These are phyloP conservation scores for Timema podura DNA, from an alignment of 2,888 invertebrate species.

Conservation along the genomic window DNA sequence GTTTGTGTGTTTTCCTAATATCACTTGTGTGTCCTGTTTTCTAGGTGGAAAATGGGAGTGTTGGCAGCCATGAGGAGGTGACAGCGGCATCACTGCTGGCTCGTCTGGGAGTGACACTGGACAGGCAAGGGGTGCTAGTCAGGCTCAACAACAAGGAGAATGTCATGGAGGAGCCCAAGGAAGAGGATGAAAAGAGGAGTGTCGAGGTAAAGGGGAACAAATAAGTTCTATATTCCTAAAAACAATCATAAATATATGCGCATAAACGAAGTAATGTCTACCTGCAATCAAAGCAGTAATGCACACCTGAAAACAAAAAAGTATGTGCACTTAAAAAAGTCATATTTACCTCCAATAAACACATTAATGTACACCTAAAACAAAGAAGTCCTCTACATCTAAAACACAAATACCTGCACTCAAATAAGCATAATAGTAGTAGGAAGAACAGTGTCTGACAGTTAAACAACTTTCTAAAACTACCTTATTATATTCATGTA, in stretches of 20 bases:
- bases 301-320: too few relatives aligned
- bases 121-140: slow-evolving; percentile 20
- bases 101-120: slow-evolving; percentile 22
- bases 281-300: too few relatives aligned
- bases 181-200: slow-evolving; percentile 41
- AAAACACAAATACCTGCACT: too few relatives aligned
- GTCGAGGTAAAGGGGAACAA: slow-evolving; percentile 38
- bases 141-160: slow-evolving; percentile 37
- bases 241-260: not conserved
- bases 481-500: too few relatives aligned
- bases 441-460: too few relatives aligned
- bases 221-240: not conserved
- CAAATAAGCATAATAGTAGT: too few relatives aligned
- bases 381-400: too few relatives aligned
- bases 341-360: too few relatives aligned
- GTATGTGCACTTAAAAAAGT: too few relatives aligned
- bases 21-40: not conserved
- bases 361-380: too few relatives aligned
- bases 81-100: slow-evolving; percentile 22
- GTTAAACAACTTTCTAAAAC: too few relatives aligned
- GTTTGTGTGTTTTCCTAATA: not conserved
- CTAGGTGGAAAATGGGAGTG: slow-evolving; percentile 19
- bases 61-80: slow-evolving; percentile 14
- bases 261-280: too few relatives aligned
- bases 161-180: slow-evolving; percentile 43